Evolutionary conservation across 2,113 vertebrate species (phyloP), one percentile per base, ranked within the genome.

Genomic region (Desmodus rotundus): DNA sequence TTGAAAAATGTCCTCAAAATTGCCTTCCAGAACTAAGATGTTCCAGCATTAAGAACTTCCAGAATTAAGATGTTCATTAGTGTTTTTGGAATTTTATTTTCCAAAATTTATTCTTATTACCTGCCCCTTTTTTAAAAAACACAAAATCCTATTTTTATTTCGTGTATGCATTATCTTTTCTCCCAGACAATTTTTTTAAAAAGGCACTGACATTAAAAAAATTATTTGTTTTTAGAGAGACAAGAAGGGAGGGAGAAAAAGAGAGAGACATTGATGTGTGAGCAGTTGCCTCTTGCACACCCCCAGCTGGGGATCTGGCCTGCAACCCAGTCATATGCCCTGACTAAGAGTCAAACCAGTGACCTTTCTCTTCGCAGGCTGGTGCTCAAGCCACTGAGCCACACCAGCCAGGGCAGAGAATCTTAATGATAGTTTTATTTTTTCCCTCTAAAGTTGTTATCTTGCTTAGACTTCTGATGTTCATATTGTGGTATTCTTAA

Each of bases 1-100:
- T 63, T 47, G 28, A 83, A 50, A 87, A 61, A 68, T 87, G 36
- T 89, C 38, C 78, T 52, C 36, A 84, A 76, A 89, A 76, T 86
- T 76, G 54, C 36, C 26, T 74, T 72, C 28, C 16, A 88, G 56
- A 13, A 45, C 7, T 56, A 56, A 56, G 20, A 56, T 56, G 54
- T 56, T 56, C 22, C 56, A 58, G 56, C 56, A 58, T 24, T 58
- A 58, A 58, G 56, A 58, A 58, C 22, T 24, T 58, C 22, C 22
- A 58, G 56, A 20, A 89, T 9, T 63, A 45, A 82, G 19, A 88
- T 61, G 47, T 38, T 67, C 17, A 65, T 83, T 89, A 94, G 67
- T 58, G 33, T 16, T 72, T 90, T 77, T 0, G 5, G 52, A 77
- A 77, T 70, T 86, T 77, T 36, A 68, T n/a, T 72, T 91, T 92